Evolutionary conservation across 2,888 invertebrate genomes (phyloP).

Genomic region (Zhuqinia jingwanae): DNA sequence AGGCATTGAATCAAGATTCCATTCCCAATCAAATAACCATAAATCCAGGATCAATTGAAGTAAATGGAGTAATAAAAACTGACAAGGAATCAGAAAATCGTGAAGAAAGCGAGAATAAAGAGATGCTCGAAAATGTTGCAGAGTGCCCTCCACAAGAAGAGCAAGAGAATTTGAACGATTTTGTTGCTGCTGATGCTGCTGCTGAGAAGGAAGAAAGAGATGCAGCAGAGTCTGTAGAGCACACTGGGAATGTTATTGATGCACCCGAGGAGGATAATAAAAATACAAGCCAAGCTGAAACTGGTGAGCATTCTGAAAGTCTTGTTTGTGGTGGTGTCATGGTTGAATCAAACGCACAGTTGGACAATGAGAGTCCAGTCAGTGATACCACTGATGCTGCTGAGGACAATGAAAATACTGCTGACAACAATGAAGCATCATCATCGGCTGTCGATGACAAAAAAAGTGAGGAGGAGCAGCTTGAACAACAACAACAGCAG

Average conservation of each 20-base stretch:
- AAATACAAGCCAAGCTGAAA: conserved; percentile 34
- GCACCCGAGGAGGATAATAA: conserved; percentile 46
- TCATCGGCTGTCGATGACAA: conserved; percentile 53
- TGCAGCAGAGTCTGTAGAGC: conserved; percentile 20
- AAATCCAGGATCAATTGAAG: conserved; percentile 70
- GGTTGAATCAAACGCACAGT: conserved; percentile 63
- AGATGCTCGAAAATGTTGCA: conserved; percentile 48
- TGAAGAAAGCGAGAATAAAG: conserved; percentile 52
- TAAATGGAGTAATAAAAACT: conserved; percentile 69
- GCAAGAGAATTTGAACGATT: not conserved
- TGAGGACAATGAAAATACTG: conserved; percentile 64
- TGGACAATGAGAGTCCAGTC: conserved; percentile 44
- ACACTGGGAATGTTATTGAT: conserved; percentile 47
- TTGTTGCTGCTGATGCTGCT: not conserved
- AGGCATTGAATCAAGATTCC: conserved; percentile 69
- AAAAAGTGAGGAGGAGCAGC: conserved; percentile 67
- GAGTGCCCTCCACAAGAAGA: conserved; percentile 50
- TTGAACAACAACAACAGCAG: conserved; percentile 20
- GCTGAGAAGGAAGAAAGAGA: conserved; percentile 43
- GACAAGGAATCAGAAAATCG: conserved; percentile 63
- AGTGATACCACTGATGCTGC: conserved; percentile 48
- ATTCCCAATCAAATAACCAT: conserved; percentile 73
- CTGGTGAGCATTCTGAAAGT: conserved; percentile 11
- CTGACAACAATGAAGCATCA: conserved; percentile 57
- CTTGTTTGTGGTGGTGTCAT: conserved; percentile 39